Conservation (phyloP, 2,888 invertebrate genomes). For the Temnothorax rugatulus region DNA sequence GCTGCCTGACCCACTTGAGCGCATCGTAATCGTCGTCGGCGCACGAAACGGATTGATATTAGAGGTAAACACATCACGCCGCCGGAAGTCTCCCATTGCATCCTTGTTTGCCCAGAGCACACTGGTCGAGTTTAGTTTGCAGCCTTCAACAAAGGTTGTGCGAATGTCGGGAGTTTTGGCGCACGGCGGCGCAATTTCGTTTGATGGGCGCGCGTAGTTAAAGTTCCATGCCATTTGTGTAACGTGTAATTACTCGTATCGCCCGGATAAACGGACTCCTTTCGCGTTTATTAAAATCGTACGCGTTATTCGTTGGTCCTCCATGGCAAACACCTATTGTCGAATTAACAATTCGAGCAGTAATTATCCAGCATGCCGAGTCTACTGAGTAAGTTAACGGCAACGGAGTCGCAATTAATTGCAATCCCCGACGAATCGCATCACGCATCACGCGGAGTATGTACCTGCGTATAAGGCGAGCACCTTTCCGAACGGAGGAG, state of each 20-base stretch:
- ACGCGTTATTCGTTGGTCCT: neutral
- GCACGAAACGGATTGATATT: conserved; percentile 67
- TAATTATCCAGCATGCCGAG: conserved; percentile 8
- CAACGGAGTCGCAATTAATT: neutral
- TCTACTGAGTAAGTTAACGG: neutral
- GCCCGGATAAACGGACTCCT: neutral
- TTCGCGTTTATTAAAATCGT: conserved; percentile 14
- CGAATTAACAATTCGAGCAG: conserved; percentile 3
- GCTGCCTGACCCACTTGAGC: conserved; percentile 71
- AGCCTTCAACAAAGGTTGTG: conserved; percentile 42
- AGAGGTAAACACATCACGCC: conserved; percentile 64
- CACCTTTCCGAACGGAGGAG: neutral
- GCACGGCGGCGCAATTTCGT: neutral
- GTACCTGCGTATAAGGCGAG: neutral
- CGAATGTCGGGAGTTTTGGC: conserved; percentile 7
- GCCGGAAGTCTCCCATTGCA: conserved; percentile 37
- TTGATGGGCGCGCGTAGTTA: neutral
- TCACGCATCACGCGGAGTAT: neutral
- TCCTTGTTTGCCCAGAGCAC: conserved; percentile 62
- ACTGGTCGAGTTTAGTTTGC: conserved; percentile 15
- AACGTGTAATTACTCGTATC: conserved; percentile 11
- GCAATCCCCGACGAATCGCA: neutral
- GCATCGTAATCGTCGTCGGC: conserved; percentile 69
- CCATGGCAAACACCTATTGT: neutral
- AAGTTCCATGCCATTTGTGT: conserved; percentile 2